Conservation (phyloP, 2,113 vertebrate genomes). For the Vulpes ferrilata region DNA sequence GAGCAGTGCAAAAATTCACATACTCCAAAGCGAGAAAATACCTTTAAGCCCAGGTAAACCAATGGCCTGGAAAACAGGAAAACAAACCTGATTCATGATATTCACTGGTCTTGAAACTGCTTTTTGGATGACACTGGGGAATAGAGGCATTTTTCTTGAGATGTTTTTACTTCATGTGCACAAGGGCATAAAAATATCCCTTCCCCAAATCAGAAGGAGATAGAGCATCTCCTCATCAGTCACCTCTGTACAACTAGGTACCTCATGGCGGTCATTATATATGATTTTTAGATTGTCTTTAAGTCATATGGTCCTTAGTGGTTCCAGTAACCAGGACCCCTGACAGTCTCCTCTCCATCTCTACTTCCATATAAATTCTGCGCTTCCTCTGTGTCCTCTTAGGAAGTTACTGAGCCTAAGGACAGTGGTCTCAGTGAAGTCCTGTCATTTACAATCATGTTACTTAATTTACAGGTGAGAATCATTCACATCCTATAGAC, state of each 20-base stretch:
- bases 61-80: conserved; percentile 89
- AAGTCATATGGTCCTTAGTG: background rate
- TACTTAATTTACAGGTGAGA: background rate
- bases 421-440: background rate
- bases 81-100: background rate
- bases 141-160: background rate
- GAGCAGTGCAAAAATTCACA: conserved; percentile 96
- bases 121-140: background rate
- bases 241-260: background rate
- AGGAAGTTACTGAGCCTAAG: background rate
- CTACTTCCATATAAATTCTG: background rate
- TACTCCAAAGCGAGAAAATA: conserved; percentile 94
- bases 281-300: background rate
- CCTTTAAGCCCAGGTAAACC: conserved; percentile 96
- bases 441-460: background rate
- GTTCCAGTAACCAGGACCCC: background rate
- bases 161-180: background rate
- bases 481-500: background rate
- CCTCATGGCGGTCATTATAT: background rate
- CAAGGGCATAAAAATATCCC: background rate
- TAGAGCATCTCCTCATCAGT: background rate
- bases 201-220: background rate
- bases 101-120: background rate
- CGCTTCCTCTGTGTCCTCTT: background rate
- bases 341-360: background rate